Base-by-base conservation (phyloP, 1,140 invertebrate genomes). In the Eriosoma lanigerum region DNA sequence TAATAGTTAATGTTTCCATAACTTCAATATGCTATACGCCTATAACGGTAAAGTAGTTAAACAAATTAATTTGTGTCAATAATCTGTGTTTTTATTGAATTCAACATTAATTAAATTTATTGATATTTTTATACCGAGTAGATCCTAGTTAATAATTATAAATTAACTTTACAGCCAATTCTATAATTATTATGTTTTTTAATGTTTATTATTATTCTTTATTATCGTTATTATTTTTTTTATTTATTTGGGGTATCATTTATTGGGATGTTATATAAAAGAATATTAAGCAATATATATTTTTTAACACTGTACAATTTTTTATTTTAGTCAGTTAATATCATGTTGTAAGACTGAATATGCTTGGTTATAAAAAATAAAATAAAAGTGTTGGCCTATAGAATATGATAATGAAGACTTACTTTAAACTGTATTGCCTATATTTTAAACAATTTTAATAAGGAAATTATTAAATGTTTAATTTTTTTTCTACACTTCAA, bases 341-440 rank as follows among this genome's bases (percentile, higher is more conserved):
- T 72, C 17, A 72, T 52, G 24, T 72, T 72, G 9, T 52, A 72
- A 72, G 68, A 72, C 68, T 72, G 68, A 72, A 72, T 32, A 72
- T 72, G 68, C 48, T 52, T 50, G 24, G 44, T 72, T 9, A 29
- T 66, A 12, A 8, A 52, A 50, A 52, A 50, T n/a, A 72, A 50
- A 29, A n/a, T 15, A 54, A 54, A 50, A 13, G 15, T 60, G 56
- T 50, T 70, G 46, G 21, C 68, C 24, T 52, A 32, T 72, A 52
- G 3, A 72, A 15, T 24, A n/a, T 72, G 29, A 52, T 12, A 52
- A 52, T 48, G 13, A 15, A 68, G 38, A 68, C 64, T 68, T 68
- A 68, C 32, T 38, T 38, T 38, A 48, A 24, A 50, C 52, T 52
- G 12, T 72, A 50, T 72, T 52, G 46, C 17, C 5, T 52, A 52